Conservation (phyloP, 2,797 vertebrate genomes). For the Chromis chromis region DNA sequence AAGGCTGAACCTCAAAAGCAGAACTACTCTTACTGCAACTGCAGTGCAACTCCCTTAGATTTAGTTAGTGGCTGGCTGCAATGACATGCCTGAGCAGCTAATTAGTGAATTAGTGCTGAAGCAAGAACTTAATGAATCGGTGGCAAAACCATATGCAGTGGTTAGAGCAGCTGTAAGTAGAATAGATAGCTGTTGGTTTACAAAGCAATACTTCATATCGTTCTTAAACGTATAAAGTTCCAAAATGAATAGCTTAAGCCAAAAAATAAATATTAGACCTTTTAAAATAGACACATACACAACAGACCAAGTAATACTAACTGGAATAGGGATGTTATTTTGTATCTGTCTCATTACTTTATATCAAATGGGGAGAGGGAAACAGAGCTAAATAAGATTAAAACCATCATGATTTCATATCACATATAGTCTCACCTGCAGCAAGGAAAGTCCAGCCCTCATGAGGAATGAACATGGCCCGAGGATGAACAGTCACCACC, state of each 20-base stretch:
- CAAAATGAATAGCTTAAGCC: neutral
- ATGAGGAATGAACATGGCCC: slow-evolving; percentile 87
- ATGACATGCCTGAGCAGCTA: slow-evolving; percentile 6
- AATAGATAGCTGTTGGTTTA: neutral
- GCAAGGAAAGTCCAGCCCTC: slow-evolving; percentile 90
- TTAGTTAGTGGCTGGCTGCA: slow-evolving; percentile 4
- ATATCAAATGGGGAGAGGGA: neutral
- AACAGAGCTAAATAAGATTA: neutral
- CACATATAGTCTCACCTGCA: slow-evolving; percentile 84
- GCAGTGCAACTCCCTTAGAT: neutral
- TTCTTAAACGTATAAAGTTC: neutral
- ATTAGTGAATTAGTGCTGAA: slow-evolving; percentile 24
- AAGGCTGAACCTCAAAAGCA: slow-evolving; percentile 12
- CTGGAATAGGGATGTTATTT: too few relatives aligned
- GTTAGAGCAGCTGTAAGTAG: neutral
- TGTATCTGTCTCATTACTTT: too few relatives aligned
- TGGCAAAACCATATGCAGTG: neutral
- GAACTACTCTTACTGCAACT: slow-evolving; percentile 14
- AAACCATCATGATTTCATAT: neutral
- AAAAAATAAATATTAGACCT: neutral
- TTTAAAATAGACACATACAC: neutral
- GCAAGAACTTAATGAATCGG: slow-evolving; percentile 2
- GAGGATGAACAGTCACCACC: slow-evolving; percentile 87
- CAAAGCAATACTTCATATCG: neutral
- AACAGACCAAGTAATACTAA: neutral